A percentile compares a stretch with the other conserved stretches of the same genome.
Evolutionary conservation across 2,797 vertebrate species (phyloP).

Genomic region (Ara ararauna): DNA sequence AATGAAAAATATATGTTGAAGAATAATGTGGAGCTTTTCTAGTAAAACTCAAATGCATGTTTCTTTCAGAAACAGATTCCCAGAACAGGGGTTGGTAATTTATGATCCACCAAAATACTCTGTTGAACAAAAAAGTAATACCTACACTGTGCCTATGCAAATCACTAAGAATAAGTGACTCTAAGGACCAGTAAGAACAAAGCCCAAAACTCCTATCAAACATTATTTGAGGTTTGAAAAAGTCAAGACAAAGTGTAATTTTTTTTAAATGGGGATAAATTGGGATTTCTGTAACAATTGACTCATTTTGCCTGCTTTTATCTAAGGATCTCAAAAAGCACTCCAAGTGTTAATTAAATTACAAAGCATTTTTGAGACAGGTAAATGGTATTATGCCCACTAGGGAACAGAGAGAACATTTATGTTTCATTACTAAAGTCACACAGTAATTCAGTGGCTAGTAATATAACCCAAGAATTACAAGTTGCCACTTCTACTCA

Average conservation of each 20-base stretch:
- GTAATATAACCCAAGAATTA: slow-evolving; percentile 34
- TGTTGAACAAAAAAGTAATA: slow-evolving; percentile 48
- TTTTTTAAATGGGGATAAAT: slow-evolving; percentile 61
- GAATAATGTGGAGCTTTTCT: not conserved
- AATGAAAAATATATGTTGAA: not conserved
- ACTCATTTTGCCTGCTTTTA: slow-evolving; percentile 64
- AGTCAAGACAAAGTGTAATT: slow-evolving; percentile 57
- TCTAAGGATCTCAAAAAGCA: slow-evolving; percentile 66
- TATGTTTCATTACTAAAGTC: slow-evolving; percentile 64
- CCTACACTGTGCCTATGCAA: slow-evolving; percentile 61
- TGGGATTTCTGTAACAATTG: slow-evolving; percentile 66
- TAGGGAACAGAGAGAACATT: slow-evolving; percentile 46
- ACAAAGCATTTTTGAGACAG: slow-evolving; percentile 66
- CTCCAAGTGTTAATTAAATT: slow-evolving; percentile 72
- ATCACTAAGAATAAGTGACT: slow-evolving; percentile 48
- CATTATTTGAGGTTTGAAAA: slow-evolving; percentile 49
- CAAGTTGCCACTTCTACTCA: slow-evolving; percentile 19
- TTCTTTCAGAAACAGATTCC: slow-evolving; percentile 26
- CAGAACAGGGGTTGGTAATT: slow-evolving; percentile 33
- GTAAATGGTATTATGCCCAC: slow-evolving; percentile 65
- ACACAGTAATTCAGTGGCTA: slow-evolving; percentile 48
- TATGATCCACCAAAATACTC: slow-evolving; percentile 55
- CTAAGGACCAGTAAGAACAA: slow-evolving; percentile 65
- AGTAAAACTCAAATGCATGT: not conserved
- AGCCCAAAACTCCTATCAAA: slow-evolving; percentile 64